phyloP scores from a whole-genome alignment of 2,888 invertebrate species.

The Xanthorhoe spadicearia region DNA sequence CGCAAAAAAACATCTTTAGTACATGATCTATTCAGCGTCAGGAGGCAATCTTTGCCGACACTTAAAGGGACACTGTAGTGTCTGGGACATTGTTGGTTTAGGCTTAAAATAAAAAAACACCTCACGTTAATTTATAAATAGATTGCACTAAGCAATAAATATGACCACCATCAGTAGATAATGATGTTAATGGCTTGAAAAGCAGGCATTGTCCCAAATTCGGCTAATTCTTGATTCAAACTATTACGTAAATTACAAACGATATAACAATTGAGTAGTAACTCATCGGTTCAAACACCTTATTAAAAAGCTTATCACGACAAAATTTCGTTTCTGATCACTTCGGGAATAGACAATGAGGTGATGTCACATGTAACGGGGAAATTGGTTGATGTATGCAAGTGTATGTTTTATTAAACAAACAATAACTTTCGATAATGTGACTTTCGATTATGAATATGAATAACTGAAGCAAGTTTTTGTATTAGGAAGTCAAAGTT shows the following conservation, averaged over 20 bases:
- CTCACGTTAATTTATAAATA: too few species aligned
- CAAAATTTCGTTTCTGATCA: constrained; percentile 39
- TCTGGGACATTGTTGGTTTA: too few species aligned
- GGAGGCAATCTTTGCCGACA: too few species aligned
- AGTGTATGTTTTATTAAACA: constrained; percentile 23
- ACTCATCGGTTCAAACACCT: constrained; percentile 52
- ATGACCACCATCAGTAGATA: not conserved
- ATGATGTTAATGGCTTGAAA: not conserved
- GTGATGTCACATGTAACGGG: constrained; percentile 39
- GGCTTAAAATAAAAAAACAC: too few species aligned
- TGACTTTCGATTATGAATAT: constrained; percentile 35
- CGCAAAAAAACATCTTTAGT: too few species aligned
- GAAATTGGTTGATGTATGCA: constrained; percentile 38
- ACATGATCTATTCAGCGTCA: too few species aligned
- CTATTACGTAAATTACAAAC: constrained; percentile 11
- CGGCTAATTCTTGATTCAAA: not conserved
- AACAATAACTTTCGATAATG: constrained; percentile 37
- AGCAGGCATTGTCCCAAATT: not conserved
- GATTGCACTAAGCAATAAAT: too few species aligned
- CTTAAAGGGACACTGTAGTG: too few species aligned
- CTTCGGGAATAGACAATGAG: constrained; percentile 33
- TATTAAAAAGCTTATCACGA: constrained; percentile 31
- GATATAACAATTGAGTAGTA: constrained; percentile 57
- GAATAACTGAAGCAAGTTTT: not conserved
- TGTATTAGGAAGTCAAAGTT: not conserved